These are phyloP conservation scores for Condylostylus longicornis DNA, from an alignment of 1,140 invertebrate genomes.

Conservation along the genomic window DNA sequence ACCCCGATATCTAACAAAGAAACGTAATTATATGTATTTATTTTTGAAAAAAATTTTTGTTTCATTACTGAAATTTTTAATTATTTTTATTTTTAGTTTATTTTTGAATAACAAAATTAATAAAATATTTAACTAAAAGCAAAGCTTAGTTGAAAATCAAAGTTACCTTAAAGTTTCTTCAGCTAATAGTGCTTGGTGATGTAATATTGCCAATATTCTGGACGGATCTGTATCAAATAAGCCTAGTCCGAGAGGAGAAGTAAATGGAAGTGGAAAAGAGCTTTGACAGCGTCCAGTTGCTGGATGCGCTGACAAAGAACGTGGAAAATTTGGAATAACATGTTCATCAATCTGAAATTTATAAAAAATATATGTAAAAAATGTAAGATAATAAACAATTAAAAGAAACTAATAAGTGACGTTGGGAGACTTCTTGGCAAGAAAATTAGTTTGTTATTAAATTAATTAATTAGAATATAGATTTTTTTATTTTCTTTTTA, in stretches of 20 bases:
- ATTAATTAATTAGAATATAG: no score
- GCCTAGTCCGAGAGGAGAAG: constrained; percentile 24
- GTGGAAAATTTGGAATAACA: constrained; percentile 9
- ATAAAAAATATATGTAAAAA: background rate
- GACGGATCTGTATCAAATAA: constrained; percentile 32
- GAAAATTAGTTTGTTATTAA: no score
- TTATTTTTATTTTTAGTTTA: no score
- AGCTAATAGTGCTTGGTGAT: constrained; percentile 30
- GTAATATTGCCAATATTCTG: constrained; percentile 29
- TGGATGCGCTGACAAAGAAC: constrained; percentile 15
- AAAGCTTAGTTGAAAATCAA: background rate
- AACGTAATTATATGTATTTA: background rate
- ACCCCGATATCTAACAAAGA: constrained; percentile 17
- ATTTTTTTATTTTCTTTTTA: no score
- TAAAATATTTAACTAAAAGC: background rate
- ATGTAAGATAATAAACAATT: background rate
- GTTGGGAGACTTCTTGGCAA: no score
- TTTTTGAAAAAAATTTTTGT: background rate
- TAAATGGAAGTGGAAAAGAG: constrained; percentile 30
- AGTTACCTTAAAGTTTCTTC: constrained; percentile 29
- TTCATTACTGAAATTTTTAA: no score
- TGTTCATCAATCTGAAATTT: background rate
- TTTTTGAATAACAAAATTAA: background rate
- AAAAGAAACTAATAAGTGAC: background rate
- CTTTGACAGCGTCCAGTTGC: constrained; percentile 20